phyloP scores from a whole-genome alignment of 2,797 vertebrate species.

The Furcifer pardalis region DNA sequence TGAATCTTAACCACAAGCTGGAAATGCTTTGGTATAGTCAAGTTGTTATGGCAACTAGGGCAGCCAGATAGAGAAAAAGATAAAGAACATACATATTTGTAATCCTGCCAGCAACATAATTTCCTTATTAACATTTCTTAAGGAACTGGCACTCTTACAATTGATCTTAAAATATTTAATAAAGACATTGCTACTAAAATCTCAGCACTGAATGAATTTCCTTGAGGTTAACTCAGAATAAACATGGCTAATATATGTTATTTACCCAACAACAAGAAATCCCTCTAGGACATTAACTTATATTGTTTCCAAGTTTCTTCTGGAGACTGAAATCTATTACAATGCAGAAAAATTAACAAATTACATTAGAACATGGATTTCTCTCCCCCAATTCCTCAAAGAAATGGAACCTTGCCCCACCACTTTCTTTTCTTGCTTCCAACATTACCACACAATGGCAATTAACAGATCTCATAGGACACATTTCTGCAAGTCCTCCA shows the following conservation, averaged over 20 bases:
- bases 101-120: slow-evolving; percentile 37
- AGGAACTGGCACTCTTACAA: background rate
- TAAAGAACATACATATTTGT: slow-evolving; percentile 23
- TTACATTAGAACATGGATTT: background rate
- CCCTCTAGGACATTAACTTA: background rate
- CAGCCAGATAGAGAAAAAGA: slow-evolving; percentile 60
- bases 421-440: background rate
- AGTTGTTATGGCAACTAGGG: slow-evolving; percentile 81
- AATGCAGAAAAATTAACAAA: background rate
- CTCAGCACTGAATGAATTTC: background rate
- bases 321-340: background rate
- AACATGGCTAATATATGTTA: background rate
- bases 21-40: slow-evolving; percentile 66
- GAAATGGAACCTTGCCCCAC: background rate
- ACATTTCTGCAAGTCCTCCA: background rate
- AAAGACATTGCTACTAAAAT: background rate
- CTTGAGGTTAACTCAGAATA: background rate
- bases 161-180: slow-evolving; percentile 2
- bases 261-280: background rate
- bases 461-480: background rate
- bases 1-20: slow-evolving; percentile 68
- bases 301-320: background rate
- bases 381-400: background rate
- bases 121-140: slow-evolving; percentile 6
- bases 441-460: background rate